phyloP scores from a whole-genome alignment of 1,140 invertebrate genomes.

The Wasmannia auropunctata region DNA sequence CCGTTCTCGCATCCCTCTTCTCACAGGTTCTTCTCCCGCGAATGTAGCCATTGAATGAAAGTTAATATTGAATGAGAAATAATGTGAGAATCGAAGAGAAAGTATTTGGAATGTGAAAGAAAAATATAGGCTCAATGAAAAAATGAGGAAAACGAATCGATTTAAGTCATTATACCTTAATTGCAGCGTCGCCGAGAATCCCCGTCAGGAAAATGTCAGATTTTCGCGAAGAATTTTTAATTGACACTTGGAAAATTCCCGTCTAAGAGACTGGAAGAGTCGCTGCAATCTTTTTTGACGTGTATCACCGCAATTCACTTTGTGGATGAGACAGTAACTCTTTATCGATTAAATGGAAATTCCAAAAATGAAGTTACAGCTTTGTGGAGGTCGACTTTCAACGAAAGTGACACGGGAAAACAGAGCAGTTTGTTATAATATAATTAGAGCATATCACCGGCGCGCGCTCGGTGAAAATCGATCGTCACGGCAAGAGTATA shows the following conservation, averaged over 20 bases:
- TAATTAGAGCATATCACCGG: conserved; percentile 30
- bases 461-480: not conserved
- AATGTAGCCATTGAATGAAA: not conserved
- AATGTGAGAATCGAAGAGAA: not conserved
- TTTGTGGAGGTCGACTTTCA: not conserved
- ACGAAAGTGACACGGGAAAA: not conserved
- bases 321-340: not conserved
- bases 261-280: not conserved
- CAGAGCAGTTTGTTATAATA: not conserved
- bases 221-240: not conserved
- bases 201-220: not conserved
- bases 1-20: not conserved
- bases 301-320: not conserved
- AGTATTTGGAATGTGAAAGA: not conserved
- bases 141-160: not conserved
- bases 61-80: not conserved
- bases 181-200: too few species aligned
- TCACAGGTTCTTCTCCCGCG: not conserved
- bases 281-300: not conserved
- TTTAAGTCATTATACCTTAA: not conserved
- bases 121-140: not conserved
- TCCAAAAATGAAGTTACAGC: not conserved
- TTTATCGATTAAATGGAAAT: not conserved
- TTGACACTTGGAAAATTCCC: not conserved
- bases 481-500: conserved; percentile 7